A percentile compares a stretch with the other conserved stretches of the same genome.
Evolutionary conservation across 2,888 invertebrate species (phyloP).

Genomic region (Teleiodes luculella): DNA sequence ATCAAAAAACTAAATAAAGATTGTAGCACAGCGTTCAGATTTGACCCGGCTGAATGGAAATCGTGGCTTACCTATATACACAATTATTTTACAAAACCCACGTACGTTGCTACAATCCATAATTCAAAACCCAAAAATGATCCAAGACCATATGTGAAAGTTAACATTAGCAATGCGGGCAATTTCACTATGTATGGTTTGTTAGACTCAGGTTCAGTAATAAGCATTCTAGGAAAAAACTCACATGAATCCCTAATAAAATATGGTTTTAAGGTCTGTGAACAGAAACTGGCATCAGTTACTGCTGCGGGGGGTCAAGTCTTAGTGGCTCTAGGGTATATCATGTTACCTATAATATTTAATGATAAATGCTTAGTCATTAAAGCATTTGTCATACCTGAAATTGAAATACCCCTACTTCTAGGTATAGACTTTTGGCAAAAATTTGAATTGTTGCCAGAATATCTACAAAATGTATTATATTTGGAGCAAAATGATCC

Average conservation of each 20-base stretch:
- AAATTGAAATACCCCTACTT: constrained; percentile 16
- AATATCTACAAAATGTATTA: constrained; percentile 3
- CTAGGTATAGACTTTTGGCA: constrained; percentile 26
- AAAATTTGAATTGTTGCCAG: constrained; percentile 19
- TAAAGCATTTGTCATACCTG: constrained; percentile 18
- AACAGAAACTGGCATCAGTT: too few species aligned
- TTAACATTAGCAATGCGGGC: neutral
- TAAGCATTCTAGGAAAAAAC: neutral
- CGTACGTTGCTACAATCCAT: neutral
- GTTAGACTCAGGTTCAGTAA: neutral
- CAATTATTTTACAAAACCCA: too few species aligned
- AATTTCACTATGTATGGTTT: neutral
- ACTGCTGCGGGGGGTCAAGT: constrained; percentile 18
- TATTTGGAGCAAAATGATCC: neutral
- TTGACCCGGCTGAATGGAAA: too few species aligned
- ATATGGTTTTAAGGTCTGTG: too few species aligned
- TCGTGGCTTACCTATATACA: too few species aligned
- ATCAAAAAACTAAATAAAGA: too few species aligned
- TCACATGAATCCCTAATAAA: neutral
- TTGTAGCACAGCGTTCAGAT: too few species aligned
- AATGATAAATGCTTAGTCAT: constrained; percentile 9
- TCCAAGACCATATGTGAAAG: neutral
- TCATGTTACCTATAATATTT: constrained; percentile 15
- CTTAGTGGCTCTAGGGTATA: constrained; percentile 8
- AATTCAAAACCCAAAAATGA: neutral